Base-by-base conservation (phyloP, 2,888 invertebrate genomes). In the Stenodera caucasica region DNA sequence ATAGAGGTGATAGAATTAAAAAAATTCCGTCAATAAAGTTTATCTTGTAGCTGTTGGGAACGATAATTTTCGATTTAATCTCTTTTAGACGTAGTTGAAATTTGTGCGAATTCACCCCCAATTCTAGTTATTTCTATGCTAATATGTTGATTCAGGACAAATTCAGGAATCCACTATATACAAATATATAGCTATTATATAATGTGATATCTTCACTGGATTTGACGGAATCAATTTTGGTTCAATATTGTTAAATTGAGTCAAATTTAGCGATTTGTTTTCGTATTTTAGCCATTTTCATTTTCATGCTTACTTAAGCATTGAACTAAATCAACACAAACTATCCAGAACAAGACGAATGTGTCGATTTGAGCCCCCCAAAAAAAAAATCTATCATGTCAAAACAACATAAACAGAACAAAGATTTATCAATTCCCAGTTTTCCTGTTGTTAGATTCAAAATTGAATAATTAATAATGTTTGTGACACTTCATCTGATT, bases 251-350 rank as follows among this genome's bases (percentile, higher is more conserved):
- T 29, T 29, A n/a, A n/a, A n/a, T n/a, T n/a, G n/a, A n/a, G n/a
- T n/a, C n/a, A n/a, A n/a, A n/a, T n/a, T n/a, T n/a, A n/a, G n/a
- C n/a, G n/a, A n/a, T n/a, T 45, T 15, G 49, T n/a, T 9, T n/a
- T 29, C 9, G 30, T 15, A 29, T 51, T 18, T 21, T 45, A 8
- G 11, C 45, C 12, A 21, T 32, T 52, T 50, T 32, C 29, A 32
- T 51, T 51, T 51, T 52, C 52, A 52, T 33, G 52, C 52, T 52
- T 18, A 52, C 18, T 52, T 52, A 32, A 30, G 52, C 52, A 52
- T 32, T 14, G 14, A 14, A 30, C 30, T 52, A 14, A 32, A 45
- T 45, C 21, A 33, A 52, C 29, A 30, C 52, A 52, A 52, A 52
- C 52, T 32, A 52, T 32, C 52, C 30, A 14, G 32, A 2, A 21